phyloP scores from a whole-genome alignment of 1,140 invertebrate species.

The Propsilocerus akamusi region DNA sequence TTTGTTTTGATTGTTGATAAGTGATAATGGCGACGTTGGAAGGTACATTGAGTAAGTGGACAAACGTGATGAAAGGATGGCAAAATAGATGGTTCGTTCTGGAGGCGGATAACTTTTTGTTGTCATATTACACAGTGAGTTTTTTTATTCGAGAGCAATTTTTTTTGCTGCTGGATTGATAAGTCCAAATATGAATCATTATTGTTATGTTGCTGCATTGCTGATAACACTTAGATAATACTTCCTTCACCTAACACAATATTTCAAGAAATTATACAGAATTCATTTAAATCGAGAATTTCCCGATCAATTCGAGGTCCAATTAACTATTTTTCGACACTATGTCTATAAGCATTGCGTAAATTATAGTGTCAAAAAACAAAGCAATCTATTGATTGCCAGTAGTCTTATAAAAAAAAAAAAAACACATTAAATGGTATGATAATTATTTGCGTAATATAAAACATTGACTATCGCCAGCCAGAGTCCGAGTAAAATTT shows the following conservation, averaged over 20 bases:
- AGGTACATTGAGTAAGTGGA: conserved; percentile 99
- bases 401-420: too few species aligned
- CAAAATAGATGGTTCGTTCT: conserved; percentile 99
- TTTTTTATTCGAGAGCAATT: conserved; percentile 9
- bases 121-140: conserved; percentile 95
- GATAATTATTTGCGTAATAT: too few species aligned
- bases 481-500: too few species aligned
- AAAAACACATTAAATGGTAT: too few species aligned
- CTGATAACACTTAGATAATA: neutral
- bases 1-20: too few species aligned
- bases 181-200: neutral
- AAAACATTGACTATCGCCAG: too few species aligned
- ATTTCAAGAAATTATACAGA: neutral
- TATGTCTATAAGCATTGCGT: too few species aligned
- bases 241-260: neutral
- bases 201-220: neutral
- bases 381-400: too few species aligned
- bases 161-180: neutral
- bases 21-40: conserved; percentile 66
- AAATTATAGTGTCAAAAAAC: too few species aligned
- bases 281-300: neutral
- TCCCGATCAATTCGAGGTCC: neutral
- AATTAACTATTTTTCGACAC: too few species aligned
- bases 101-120: conserved; percentile 82
- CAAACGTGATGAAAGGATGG: conserved; percentile 99